These are phyloP conservation scores for Druon quercuslanigerum DNA, from an alignment of 1,140 invertebrate species.

Conservation along the genomic window DNA sequence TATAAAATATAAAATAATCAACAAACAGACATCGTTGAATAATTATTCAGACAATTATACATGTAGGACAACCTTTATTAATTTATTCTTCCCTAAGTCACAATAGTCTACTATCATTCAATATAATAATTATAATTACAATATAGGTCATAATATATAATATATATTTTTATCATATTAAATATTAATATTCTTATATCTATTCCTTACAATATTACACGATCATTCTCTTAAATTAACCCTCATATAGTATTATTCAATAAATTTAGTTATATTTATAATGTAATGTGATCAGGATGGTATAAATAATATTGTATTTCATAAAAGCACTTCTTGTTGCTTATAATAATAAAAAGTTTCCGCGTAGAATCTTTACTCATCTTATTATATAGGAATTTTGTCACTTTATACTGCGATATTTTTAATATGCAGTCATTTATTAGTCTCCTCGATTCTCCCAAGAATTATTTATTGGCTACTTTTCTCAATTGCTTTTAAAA, in stretches of 20 bases:
- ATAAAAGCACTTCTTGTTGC: conserved; percentile 75
- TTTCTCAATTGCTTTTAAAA: not conserved
- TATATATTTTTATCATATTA: conserved; percentile 61
- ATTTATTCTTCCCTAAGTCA: conserved; percentile 69
- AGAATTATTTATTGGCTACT: not conserved
- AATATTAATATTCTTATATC: conserved; percentile 68
- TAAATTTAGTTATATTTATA: conserved; percentile 52
- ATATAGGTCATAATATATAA: conserved; percentile 62
- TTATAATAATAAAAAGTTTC: conserved; percentile 71
- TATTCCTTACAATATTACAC: conserved; percentile 66
- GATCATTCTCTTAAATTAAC: conserved; percentile 63
- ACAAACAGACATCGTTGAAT: too few relatives aligned
- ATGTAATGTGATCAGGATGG: conserved; percentile 65
- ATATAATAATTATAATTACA: conserved; percentile 69
- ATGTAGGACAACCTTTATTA: conserved; percentile 75
- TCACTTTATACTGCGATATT: conserved; percentile 11
- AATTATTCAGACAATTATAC: conserved; percentile 41
- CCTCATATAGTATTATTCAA: conserved; percentile 53
- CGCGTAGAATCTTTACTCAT: conserved; percentile 30
- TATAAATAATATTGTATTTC: conserved; percentile 74
- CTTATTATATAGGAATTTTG: conserved; percentile 20
- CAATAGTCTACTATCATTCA: conserved; percentile 72
- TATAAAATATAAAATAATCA: too few relatives aligned
- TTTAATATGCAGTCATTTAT: not conserved
- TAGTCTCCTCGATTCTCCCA: conserved; percentile 30